Base-by-base conservation (phyloP, 2,113 vertebrate genomes). In the Lepus europaeus region DNA sequence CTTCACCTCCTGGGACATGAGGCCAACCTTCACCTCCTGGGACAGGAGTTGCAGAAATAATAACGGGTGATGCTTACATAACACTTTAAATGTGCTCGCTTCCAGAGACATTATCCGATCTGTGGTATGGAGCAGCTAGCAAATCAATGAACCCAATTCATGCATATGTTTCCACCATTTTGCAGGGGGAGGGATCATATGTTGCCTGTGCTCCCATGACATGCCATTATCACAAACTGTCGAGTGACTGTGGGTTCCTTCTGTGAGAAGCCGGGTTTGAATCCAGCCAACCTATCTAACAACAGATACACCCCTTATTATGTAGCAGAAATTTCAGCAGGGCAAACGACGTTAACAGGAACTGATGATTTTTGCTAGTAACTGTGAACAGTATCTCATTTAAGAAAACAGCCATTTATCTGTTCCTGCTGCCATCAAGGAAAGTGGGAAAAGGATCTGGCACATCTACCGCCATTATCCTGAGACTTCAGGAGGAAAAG, bases 401-500 rank as follows among this genome's bases (percentile, higher is more conserved):
- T 86, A 79, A 92, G 81, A 92, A 73, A 92, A 88, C 10, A 33
- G 53, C 22, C 14, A 23, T 17, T 89, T 73, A 76, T 84, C 72
- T 81, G 19, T 53, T 91, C 56, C 64, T 68, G 29, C 9, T 86
- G 78, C 56, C 39, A 49, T 45, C 64, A 73, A 2, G 11, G 76
- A 95, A 88, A 80, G 68, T 76, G 91, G 51, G 25, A 31, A 85
- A 83, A 69, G 25, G n/a, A 93, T 49, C n/a, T 84, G 81, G 77
- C 33, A 63, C 95, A 93, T 56, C 59, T 36, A 53, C 85, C 69
- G 63, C 94, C n/a, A 49, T 53, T 17, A 53, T 29, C 74, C 45
- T 68, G 9, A 69, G 53, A 70, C 68, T 88, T 85, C 14, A 68
- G 29, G 25, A 97, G 91, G 97, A 90, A 1, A 63, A 97, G 94